Evolutionary conservation across 2,888 invertebrate species (phyloP), one percentile per base, ranked within the genome.

Genomic region (Hermaeophaga mercurialis): DNA sequence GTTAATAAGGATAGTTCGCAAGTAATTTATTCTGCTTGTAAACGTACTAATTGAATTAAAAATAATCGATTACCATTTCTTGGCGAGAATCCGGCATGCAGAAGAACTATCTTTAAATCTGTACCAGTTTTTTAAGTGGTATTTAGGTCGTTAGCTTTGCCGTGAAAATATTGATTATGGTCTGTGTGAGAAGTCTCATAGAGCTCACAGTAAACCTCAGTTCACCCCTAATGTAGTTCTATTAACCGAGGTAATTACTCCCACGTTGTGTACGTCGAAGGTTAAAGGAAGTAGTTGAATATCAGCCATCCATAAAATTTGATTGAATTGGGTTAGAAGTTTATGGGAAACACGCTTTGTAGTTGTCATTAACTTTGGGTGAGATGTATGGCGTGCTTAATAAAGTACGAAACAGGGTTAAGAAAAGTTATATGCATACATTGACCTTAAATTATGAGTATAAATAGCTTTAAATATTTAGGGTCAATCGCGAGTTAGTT

Each of bases 61-160:
- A 26, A 8, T 26, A 3, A 26, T 7, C 26, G 4, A 26, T 26
- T 26, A 26, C 17, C 34, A 39, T 48, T 39, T 36, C 18, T 34
- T 22, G 26, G 33, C 38, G 24, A 19, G 19, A 26, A 28, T 28
- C 38, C 15, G 14, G 31, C 17, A 44, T 49, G 49, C 49, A 38
- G 26, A 28, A n/a, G 28, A 38, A 44, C n/a, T 49, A 41, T 54
- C 38, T 45, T 46, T 50, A 49, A 52, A 52, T 50, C 56, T 58
- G 63, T 63, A 61, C 63, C 63, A 46, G 53, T 46, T 54, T 56
- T 57, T 54, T 49, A 63, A 56, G 58, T 63, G 63, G 63, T 63
- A 63, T 63, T 59, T 61, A 48, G 63, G 63, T 61, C 63, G 48
- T 54, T 39, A 56, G 53, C 48, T 34, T 48, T 56, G 50, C 50